phyloP scores from a whole-genome alignment of 2,797 vertebrate species.

The Brotula barbata region DNA sequence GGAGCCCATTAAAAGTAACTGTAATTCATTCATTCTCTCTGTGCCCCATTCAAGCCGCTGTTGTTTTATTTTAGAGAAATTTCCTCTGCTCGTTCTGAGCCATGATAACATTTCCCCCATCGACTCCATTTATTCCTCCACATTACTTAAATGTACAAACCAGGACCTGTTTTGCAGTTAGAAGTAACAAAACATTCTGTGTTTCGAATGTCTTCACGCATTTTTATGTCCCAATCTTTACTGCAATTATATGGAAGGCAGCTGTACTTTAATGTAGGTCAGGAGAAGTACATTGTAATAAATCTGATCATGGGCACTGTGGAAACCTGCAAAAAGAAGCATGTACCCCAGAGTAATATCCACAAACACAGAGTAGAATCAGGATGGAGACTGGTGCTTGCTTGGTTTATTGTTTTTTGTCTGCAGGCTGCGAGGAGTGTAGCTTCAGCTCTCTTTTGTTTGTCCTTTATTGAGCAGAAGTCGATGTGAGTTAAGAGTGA shows the following conservation, averaged over 20 bases:
- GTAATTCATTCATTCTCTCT: background rate
- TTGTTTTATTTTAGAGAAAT: slow-evolving; percentile 5
- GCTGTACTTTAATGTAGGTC: slow-evolving; percentile 43
- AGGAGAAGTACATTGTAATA: background rate
- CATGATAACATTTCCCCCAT: background rate
- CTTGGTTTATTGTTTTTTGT: slow-evolving; percentile 14
- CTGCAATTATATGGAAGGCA: slow-evolving; percentile 37
- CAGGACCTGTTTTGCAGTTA: background rate
- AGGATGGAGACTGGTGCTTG: slow-evolving; percentile 12
- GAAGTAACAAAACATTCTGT: slow-evolving; percentile 8
- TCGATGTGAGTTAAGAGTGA: slow-evolving; percentile 42
- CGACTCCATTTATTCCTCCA: background rate
- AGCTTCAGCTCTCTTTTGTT: slow-evolving; percentile 32
- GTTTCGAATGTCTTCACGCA: slow-evolving; percentile 13
- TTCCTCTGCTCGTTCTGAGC: slow-evolving; percentile 1
- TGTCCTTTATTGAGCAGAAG: slow-evolving; percentile 41
- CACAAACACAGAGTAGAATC: slow-evolving; percentile 16
- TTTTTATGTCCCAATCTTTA: slow-evolving; percentile 26
- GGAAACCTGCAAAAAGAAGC: slow-evolving; percentile 13
- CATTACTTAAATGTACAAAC: too few species aligned
- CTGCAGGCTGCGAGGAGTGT: slow-evolving; percentile 14
- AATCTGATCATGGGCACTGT: background rate
- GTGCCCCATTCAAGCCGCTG: background rate
- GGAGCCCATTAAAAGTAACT: slow-evolving; percentile 12
- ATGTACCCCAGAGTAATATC: background rate